Conservation (phyloP, 2,797 vertebrate species). For the Buphagus erythrorhynchus region DNA sequence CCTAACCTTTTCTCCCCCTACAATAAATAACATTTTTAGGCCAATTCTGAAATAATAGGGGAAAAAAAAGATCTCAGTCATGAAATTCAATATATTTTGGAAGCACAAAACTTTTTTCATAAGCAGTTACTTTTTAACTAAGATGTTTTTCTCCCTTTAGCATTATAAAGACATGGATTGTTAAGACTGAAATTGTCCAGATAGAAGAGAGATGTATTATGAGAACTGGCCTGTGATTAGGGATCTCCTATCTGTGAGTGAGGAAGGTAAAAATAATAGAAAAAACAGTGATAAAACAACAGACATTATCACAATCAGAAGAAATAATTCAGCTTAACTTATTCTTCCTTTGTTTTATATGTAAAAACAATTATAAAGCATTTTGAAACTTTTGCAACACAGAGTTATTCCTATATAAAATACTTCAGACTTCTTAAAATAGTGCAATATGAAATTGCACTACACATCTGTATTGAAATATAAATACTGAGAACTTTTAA, state of each 20-base stretch:
- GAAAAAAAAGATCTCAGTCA: background rate
- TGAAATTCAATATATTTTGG: background rate
- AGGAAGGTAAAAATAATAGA: background rate
- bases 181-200: background rate
- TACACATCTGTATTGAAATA: background rate
- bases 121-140: background rate
- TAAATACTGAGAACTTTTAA: background rate
- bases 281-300: background rate
- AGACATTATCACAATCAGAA: background rate
- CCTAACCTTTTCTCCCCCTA: accelerated
- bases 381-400: background rate
- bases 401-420: background rate
- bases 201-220: background rate
- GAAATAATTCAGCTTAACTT: background rate
- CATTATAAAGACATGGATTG: background rate
- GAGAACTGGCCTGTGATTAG: background rate
- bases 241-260: background rate
- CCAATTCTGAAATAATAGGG: background rate
- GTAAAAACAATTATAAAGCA: background rate
- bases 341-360: background rate
- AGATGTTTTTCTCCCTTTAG: background rate
- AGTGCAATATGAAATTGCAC: background rate
- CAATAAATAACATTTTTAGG: background rate
- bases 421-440: background rate
- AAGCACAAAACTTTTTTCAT: background rate